phyloP scores from a whole-genome alignment of 2,113 vertebrate genomes.

The Saccopteryx bilineata region DNA sequence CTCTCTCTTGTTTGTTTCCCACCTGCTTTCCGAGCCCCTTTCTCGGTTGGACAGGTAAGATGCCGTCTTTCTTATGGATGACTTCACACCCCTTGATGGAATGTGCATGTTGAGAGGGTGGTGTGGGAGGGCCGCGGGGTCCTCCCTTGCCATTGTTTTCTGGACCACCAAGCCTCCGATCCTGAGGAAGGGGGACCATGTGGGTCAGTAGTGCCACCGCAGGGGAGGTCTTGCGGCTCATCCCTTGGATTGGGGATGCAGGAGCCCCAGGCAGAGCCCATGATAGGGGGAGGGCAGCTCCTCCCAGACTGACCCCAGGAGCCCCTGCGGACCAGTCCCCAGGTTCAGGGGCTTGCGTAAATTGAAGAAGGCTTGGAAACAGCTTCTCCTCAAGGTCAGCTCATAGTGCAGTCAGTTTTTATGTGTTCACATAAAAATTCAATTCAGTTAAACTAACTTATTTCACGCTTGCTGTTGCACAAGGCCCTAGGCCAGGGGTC shows the following conservation, averaged over 20 bases:
- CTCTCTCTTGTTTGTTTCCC: slow-evolving; percentile 84
- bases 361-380: not conserved
- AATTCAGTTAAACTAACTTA: not conserved
- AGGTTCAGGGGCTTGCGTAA: not conserved
- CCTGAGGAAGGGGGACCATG: not conserved
- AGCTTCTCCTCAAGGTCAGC: not conserved
- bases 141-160: not conserved
- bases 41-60: slow-evolving; percentile 86
- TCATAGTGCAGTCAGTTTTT: not conserved
- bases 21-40: slow-evolving; percentile 81
- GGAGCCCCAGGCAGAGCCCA: not conserved
- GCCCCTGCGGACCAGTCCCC: not conserved
- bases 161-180: not conserved
- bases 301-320: not conserved
- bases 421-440: not conserved
- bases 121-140: not conserved
- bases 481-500: too few relatives aligned
- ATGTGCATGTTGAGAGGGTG: slow-evolving; percentile 75
- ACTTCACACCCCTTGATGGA: not conserved
- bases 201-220: not conserved
- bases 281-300: not conserved
- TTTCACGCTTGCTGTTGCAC: not conserved
- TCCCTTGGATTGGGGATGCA: fast-evolving
- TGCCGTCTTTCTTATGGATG: not conserved
- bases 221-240: not conserved